These are phyloP conservation scores for Bergia puertoricense DNA, from an alignment of 92 coral and sea anemone genomes.

Conservation along the genomic window DNA sequence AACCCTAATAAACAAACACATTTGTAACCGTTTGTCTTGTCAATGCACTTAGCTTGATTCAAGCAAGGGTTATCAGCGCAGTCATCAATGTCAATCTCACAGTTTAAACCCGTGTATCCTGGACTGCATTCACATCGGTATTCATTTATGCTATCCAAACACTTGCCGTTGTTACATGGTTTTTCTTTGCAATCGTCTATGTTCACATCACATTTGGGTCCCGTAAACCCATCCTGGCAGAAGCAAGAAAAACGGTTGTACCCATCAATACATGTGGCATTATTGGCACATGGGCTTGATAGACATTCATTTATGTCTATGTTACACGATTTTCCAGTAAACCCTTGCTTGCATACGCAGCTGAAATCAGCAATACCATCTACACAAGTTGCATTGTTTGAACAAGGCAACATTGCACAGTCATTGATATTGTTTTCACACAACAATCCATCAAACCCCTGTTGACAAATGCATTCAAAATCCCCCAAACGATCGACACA, in stretches of 20 bases:
- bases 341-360: neutral
- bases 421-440: conserved; percentile 3
- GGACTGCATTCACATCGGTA: conserved; percentile 37
- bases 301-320: conserved; percentile 23
- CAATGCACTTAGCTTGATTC: conserved; percentile 35
- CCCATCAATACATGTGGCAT: conserved; percentile 37
- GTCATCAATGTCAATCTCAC: conserved; percentile 4
- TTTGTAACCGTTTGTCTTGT: conserved; percentile 14
- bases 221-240: conserved; percentile 39
- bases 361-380: neutral
- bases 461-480: neutral
- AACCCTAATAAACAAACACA: conserved; percentile 13
- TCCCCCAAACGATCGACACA: neutral
- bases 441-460: conserved; percentile 4
- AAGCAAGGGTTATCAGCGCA: conserved; percentile 44
- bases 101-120: conserved; percentile 37
- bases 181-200: conserved; percentile 44
- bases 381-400: conserved; percentile 3
- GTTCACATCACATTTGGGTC: conserved; percentile 46
- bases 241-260: conserved; percentile 21
- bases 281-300: conserved; percentile 43
- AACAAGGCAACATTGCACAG: conserved; percentile 6
- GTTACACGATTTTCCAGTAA: conserved; percentile 3
- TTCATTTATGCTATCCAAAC: conserved; percentile 24
- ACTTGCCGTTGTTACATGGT: conserved; percentile 47